phyloP scores from a whole-genome alignment of 2,113 vertebrate genomes.

The Phalacrocorax pelagicus region DNA sequence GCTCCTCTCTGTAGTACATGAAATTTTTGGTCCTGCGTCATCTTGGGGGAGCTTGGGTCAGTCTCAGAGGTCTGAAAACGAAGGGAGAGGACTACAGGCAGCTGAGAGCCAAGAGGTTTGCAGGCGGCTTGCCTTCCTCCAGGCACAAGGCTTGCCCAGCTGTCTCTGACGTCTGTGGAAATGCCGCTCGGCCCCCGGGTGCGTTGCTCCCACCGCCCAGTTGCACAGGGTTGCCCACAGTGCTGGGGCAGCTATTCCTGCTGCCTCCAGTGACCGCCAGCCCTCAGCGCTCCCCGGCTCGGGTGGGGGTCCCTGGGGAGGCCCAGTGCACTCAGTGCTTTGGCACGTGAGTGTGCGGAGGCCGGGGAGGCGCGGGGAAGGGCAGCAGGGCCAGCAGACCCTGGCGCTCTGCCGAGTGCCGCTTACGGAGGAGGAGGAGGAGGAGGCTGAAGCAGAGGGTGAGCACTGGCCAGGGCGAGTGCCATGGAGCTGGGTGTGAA shows the following conservation, averaged over 20 bases:
- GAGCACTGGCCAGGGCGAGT: fast-evolving
- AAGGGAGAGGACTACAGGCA: neutral
- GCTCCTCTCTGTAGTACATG: neutral
- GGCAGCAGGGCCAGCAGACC: neutral
- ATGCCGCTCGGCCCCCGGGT: neutral
- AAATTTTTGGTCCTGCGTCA: neutral
- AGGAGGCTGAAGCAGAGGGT: neutral
- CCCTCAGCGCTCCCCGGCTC: neutral
- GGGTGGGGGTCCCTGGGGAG: neutral
- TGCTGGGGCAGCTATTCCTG: neutral
- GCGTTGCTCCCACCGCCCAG: neutral
- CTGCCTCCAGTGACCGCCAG: neutral
- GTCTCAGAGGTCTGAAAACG: neutral
- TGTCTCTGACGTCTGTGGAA: neutral
- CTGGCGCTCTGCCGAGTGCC: fast-evolving
- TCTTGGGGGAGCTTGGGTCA: neutral
- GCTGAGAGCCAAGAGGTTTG: neutral
- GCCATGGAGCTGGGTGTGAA: neutral
- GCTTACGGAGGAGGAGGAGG: fast-evolving
- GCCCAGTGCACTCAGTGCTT: neutral
- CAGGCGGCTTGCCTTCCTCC: neutral
- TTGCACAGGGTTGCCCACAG: neutral
- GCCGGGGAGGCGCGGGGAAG: neutral
- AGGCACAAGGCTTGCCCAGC: neutral
- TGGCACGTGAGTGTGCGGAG: neutral